Evolutionary conservation across 1,140 invertebrate genomes (phyloP).

Genomic region (Dreissena rostriformis): DNA sequence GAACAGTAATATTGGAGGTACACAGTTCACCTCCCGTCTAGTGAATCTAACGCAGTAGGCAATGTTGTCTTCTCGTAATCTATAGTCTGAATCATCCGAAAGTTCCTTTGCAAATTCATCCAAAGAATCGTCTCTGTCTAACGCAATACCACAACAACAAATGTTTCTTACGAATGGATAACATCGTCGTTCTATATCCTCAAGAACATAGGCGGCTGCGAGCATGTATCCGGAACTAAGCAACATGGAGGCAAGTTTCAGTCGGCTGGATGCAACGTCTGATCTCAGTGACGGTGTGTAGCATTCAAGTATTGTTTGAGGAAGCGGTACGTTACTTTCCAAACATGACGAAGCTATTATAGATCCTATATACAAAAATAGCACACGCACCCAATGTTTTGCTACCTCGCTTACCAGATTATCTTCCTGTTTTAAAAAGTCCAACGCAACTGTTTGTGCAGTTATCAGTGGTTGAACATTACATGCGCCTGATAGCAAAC

Average conservation of each 20-base stretch:
- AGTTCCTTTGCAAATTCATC: neutral
- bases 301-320: too few relatives aligned
- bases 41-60: neutral
- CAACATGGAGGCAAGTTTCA: neutral
- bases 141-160: neutral
- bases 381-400: too few relatives aligned
- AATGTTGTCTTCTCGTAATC: neutral
- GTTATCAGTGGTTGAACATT: too few relatives aligned
- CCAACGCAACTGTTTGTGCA: too few relatives aligned
- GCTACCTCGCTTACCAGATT: too few relatives aligned
- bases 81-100: neutral
- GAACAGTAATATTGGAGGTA: slow-evolving; percentile 1
- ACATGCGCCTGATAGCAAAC: too few relatives aligned
- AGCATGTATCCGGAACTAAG: neutral
- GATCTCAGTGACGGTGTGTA: too few relatives aligned
- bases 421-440: too few relatives aligned
- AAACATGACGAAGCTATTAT: too few relatives aligned
- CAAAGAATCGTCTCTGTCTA: neutral
- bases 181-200: neutral
- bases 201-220: neutral
- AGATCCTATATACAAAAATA: too few relatives aligned
- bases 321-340: too few relatives aligned
- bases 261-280: too few relatives aligned
- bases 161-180: neutral
- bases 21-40: neutral